A percentile compares a stretch with the other conserved stretches of the same genome.
Evolutionary conservation across 2,888 invertebrate species (phyloP).

Genomic region (Chouioia cunea): DNA sequence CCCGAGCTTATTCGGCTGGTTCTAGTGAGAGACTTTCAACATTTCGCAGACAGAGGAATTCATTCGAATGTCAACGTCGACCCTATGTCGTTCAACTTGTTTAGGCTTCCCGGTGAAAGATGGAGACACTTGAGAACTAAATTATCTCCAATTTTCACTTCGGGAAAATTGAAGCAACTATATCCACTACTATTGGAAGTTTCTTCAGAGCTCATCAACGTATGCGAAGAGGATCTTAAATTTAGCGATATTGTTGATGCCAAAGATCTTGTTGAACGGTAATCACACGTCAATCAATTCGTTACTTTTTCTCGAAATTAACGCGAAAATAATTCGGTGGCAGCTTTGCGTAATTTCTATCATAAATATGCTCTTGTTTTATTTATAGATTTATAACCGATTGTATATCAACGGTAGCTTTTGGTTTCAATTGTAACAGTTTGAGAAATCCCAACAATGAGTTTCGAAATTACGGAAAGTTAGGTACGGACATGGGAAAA

Average conservation of each 20-base stretch:
- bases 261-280: conserved; percentile 58
- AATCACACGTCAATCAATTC: no score
- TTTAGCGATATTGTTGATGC: conserved; percentile 48
- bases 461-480: conserved; percentile 59
- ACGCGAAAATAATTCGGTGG: no score
- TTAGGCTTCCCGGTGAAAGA: conserved; percentile 58
- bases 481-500: conserved; percentile 42
- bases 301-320: no score
- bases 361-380: no score
- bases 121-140: conserved; percentile 65
- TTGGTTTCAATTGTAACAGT: conserved; percentile 60
- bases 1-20: conserved; percentile 60
- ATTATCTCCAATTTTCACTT: conserved; percentile 66
- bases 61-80: conserved; percentile 59
- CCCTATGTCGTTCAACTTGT: conserved; percentile 60
- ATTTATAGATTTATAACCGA: conserved; percentile 55
- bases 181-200: conserved; percentile 57
- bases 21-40: conserved; percentile 61
- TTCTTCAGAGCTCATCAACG: conserved; percentile 51
- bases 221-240: conserved; percentile 40
- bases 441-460: conserved; percentile 56
- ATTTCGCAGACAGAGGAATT: conserved; percentile 64
- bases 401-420: conserved; percentile 59
- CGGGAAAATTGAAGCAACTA: conserved; percentile 65
- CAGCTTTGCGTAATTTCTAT: no score